Percentiles rank a stretch among this genome's conserved stretches.
phyloP scores from a whole-genome alignment of 2,797 vertebrate species.

The Lagodon rhomboides region DNA sequence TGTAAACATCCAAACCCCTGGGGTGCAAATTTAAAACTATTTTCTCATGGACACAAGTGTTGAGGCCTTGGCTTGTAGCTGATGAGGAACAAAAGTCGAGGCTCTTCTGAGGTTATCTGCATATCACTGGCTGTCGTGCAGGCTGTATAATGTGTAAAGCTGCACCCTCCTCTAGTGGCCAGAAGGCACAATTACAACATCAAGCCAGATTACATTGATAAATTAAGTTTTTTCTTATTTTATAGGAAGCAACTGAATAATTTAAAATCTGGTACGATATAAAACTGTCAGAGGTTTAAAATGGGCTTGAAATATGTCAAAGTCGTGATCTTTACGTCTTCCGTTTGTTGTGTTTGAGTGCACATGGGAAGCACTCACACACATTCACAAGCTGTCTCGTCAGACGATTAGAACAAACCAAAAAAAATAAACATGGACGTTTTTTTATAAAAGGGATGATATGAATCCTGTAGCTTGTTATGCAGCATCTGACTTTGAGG shows the following conservation, averaged over 20 bases:
- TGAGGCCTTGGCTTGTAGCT: not conserved
- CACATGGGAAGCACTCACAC: no score
- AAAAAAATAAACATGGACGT: not conserved
- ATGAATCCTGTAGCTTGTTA: not conserved
- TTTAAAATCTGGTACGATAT: not conserved
- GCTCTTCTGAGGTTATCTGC: slow-evolving; percentile 9
- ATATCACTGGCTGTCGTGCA: not conserved
- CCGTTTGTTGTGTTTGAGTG: not conserved
- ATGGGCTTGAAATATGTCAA: not conserved
- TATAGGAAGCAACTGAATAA: not conserved
- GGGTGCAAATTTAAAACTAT: not conserved
- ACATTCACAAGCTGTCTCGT: not conserved
- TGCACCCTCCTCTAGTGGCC: slow-evolving; percentile 80
- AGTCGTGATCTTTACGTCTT: not conserved
- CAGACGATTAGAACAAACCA: not conserved
- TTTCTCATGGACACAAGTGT: not conserved
- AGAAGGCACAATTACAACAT: slow-evolving; percentile 55
- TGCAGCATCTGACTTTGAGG: not conserved
- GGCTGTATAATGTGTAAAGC: slow-evolving; percentile 32
- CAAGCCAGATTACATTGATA: not conserved
- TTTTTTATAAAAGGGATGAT: not conserved
- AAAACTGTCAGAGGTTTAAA: not conserved
- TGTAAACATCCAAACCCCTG: not conserved
- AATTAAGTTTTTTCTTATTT: not conserved
- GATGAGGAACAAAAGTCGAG: not conserved